Evolutionary conservation across 2,797 vertebrate genomes (phyloP).

Genomic region (Phataginus tetradactyla): DNA sequence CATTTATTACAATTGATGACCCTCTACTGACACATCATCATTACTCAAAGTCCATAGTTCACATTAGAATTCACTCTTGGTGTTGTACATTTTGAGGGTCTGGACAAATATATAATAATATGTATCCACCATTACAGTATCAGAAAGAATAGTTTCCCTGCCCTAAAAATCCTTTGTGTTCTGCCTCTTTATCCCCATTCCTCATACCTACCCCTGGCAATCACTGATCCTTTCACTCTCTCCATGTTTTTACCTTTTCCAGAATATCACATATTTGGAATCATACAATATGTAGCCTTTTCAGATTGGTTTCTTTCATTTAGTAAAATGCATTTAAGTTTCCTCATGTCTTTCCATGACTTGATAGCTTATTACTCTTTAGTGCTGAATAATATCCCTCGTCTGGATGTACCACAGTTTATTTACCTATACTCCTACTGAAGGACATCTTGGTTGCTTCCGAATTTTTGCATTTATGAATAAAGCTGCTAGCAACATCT

Average conservation of each 20-base stretch:
- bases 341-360: neutral
- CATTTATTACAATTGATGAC: neutral
- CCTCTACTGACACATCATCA: neutral
- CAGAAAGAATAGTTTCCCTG: neutral
- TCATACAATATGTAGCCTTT: neutral
- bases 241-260: neutral
- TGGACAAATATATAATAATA: neutral
- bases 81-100: neutral
- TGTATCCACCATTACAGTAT: neutral
- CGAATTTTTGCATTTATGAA: neutral
- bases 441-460: neutral
- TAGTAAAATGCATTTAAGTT: neutral
- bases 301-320: neutral
- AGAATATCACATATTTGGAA: neutral
- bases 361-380: neutral
- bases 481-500: neutral
- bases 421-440: neutral
- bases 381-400: neutral
- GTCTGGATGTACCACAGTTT: neutral
- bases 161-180: neutral
- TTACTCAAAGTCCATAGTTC: neutral
- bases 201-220: neutral
- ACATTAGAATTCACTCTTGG: neutral
- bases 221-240: neutral
- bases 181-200: neutral